Conservation (phyloP, 2,797 vertebrate genomes). For the Avahi laniger region DNA sequence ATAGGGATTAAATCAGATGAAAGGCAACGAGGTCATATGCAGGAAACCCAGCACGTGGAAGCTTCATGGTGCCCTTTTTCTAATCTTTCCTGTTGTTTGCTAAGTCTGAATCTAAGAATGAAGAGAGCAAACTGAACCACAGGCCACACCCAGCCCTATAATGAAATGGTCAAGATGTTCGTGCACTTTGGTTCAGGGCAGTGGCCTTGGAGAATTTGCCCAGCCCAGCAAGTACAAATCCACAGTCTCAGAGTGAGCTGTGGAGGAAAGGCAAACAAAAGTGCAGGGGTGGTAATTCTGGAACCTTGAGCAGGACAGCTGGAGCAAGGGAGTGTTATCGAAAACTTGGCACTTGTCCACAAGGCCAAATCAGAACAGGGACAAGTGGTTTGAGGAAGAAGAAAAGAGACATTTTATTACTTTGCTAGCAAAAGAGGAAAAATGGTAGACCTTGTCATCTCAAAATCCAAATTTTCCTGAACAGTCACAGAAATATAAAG, state of each 20-base stretch:
- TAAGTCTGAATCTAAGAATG: background rate
- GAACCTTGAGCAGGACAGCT: background rate
- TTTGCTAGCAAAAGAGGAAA: too few relatives aligned
- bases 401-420: too few relatives aligned
- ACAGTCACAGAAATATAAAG: too few relatives aligned
- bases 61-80: background rate
- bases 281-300: background rate
- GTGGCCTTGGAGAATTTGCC: background rate
- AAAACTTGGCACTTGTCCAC: too few relatives aligned
- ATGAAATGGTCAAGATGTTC: background rate
- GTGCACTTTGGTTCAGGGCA: background rate
- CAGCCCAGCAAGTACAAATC: background rate
- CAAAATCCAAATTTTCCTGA: too few relatives aligned
- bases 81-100: background rate
- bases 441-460: too few relatives aligned
- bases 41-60: background rate
- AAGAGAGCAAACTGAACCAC: background rate
- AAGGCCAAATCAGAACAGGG: too few relatives aligned
- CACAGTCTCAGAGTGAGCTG: background rate
- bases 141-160: background rate
- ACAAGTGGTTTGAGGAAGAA: too few relatives aligned
- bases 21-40: accelerated
- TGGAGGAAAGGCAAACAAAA: background rate
- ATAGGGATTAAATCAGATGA: background rate
- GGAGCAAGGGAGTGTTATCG: background rate